These are phyloP conservation scores for Trididemnum miniatum DNA, from an alignment of 23 tunicate species.

Conservation along the genomic window DNA sequence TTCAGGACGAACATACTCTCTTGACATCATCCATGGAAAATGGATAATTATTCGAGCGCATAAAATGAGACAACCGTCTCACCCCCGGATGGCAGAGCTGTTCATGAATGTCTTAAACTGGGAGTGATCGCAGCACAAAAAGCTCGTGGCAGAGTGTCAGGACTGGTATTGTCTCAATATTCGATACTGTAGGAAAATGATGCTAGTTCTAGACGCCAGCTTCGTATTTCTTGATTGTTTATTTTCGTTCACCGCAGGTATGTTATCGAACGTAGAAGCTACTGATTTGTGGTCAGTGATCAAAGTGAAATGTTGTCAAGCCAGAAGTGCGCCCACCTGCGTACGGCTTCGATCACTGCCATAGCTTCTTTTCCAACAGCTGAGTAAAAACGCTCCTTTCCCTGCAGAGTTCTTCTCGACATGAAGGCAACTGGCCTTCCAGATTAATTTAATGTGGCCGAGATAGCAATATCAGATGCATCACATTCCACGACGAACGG, in stretches of 20 bases:
- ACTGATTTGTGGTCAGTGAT: too few relatives aligned
- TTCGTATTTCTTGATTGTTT: too few relatives aligned
- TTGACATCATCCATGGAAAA: neutral
- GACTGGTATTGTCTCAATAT: neutral
- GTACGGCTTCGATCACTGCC: too few relatives aligned
- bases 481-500: slow-evolving; percentile 15
- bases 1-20: neutral
- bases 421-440: neutral
- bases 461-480: neutral
- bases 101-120: neutral
- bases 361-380: neutral
- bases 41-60: neutral
- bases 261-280: too few relatives aligned
- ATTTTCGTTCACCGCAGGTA: too few relatives aligned
- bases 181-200: neutral
- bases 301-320: too few relatives aligned
- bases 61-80: neutral
- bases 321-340: too few relatives aligned
- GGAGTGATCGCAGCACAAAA: neutral
- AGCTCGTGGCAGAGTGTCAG: neutral
- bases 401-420: neutral
- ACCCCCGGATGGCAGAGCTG: neutral
- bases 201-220: neutral
- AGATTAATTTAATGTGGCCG: neutral
- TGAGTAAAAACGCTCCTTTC: neutral